phyloP scores from a whole-genome alignment of 2,113 vertebrate genomes.

The Ameiurus melas region DNA sequence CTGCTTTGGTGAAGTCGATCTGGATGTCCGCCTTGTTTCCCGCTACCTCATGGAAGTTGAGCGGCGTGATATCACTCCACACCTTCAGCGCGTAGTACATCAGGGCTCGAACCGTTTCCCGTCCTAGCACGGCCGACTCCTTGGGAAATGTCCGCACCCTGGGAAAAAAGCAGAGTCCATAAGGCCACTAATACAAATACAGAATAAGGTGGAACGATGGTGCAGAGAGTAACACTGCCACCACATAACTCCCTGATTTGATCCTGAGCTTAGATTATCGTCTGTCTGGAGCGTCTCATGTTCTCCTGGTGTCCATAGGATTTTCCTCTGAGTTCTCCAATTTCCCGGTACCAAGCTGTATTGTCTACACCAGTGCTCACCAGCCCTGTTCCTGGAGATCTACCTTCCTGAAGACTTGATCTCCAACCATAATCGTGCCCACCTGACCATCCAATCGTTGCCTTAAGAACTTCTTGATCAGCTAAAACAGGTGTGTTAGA shows the following conservation, averaged over 20 bases:
- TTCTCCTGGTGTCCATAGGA: no score
- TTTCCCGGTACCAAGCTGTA: no score
- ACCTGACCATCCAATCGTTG: no score
- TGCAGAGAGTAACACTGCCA: neutral
- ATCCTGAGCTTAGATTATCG: neutral
- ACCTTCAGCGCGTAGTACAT: slow-evolving; percentile 97
- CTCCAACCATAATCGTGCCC: no score
- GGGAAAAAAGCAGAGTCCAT: slow-evolving; percentile 24
- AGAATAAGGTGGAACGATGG: rapidly evolving
- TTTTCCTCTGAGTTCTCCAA: no score
- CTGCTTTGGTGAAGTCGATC: slow-evolving; percentile 91
- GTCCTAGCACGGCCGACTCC: slow-evolving; percentile 82
- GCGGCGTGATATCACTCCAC: slow-evolving; percentile 92
- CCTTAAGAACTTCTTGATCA: no score
- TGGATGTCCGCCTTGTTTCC: slow-evolving; percentile 90
- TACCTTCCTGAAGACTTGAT: no score
- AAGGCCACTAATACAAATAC: neutral
- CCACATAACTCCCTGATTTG: neutral
- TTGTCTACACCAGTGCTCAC: no score
- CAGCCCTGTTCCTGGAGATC: no score
- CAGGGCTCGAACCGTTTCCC: slow-evolving; percentile 89
- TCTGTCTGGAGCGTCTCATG: no score
- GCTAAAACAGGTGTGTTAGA: no score
- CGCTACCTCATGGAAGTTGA: slow-evolving; percentile 96
- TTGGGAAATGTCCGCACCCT: slow-evolving; percentile 91